Base-by-base conservation (phyloP, 1,140 invertebrate genomes). In the Amyelois transitella region DNA sequence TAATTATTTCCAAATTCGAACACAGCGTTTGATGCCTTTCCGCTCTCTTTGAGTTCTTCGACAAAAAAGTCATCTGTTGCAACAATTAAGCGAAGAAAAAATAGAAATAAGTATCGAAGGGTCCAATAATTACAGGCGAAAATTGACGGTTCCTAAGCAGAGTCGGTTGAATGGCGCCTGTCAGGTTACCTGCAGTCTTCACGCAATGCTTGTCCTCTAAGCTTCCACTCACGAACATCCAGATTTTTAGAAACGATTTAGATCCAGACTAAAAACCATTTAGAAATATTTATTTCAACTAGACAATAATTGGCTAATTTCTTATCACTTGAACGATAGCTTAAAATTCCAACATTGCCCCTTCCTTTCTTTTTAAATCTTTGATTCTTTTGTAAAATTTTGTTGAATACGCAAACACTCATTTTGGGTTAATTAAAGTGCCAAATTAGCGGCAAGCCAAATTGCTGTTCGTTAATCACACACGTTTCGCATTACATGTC, bases 1-100 rank as follows among this genome's bases (percentile, higher is more conserved):
- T 88, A 88, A 88, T 88, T 88, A 88, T 88, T 88, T 88, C 80
- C 81, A 88, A 88, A 88, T 86, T 88, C 85, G 81, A 57, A 88
- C 80, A 80, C 74, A 81, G 70, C 75, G 81, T 86, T 88, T 88
- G 85, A 88, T 88, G 82, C 85, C 80, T 88, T 86, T 85, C 85
- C 85, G 85, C 85, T 88, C 83, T 88, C 81, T 86, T 86, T 85
- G 81, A 84, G 81, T 75, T 68, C 75, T 81, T 88, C 81, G 83
- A 88, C 83, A 86, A 88, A 88, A 88, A 88, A 88, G 83, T 86
- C 83, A 83, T 86, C 83, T 86, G 83, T 81, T 84, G 83, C 73
- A 88, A 88, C 79, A 88, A 88, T 88, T 88, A 88, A 88, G 83
- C 69, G 51, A 55, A 60, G 74, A 88, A 86, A 88, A 88, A 88